Conservation (phyloP, 2,888 invertebrate species). For the Neoitamus cyanurus region DNA sequence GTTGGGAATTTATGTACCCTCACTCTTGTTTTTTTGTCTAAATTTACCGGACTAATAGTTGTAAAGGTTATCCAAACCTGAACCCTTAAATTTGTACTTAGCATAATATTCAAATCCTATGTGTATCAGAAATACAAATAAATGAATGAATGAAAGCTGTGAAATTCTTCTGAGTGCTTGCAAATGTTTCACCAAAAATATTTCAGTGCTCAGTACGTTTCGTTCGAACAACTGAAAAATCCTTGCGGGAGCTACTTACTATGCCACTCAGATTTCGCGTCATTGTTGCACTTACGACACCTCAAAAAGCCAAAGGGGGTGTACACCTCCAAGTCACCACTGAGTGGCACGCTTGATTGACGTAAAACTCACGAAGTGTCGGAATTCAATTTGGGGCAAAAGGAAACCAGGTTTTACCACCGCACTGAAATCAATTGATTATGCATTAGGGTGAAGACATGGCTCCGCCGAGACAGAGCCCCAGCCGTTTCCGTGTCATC, state of each 20-base stretch:
- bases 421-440: constrained; percentile 47
- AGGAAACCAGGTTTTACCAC: constrained; percentile 42
- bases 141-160: no score
- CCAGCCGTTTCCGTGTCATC: constrained; percentile 38
- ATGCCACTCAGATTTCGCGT: background rate
- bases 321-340: background rate
- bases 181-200: background rate
- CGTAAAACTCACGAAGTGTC: constrained; percentile 51
- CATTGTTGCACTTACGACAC: background rate
- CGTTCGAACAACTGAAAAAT: background rate
- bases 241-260: background rate
- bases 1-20: no score
- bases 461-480: constrained; percentile 8
- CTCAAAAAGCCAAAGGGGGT: background rate
- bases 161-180: background rate
- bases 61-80: no score
- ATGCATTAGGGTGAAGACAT: constrained; percentile 49
- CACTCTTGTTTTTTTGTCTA: no score
- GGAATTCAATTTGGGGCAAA: constrained; percentile 49
- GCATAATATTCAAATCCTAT: no score
- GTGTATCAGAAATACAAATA: no score
- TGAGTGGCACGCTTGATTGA: constrained; percentile 49
- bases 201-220: background rate
- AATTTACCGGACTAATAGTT: no score
- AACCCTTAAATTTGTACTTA: no score